Evolutionary conservation across 2,888 invertebrate species (phyloP).

Genomic region (Leucoptera coffeella): DNA sequence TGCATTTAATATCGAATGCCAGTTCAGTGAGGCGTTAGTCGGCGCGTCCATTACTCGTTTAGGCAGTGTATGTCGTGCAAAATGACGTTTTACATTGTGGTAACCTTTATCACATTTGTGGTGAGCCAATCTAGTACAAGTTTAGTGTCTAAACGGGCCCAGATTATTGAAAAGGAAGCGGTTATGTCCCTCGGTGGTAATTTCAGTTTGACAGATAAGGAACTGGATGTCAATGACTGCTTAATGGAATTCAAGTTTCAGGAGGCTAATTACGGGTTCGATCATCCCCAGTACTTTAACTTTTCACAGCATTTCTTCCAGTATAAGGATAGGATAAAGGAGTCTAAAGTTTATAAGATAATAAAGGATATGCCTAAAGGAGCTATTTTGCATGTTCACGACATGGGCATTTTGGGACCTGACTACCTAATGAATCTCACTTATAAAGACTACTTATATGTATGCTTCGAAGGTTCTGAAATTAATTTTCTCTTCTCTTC

Average conservation of each 20-base stretch:
- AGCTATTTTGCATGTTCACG: constrained; percentile 63
- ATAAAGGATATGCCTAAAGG: constrained; percentile 71
- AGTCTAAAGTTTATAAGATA: constrained; percentile 60
- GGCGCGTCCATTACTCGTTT: no score
- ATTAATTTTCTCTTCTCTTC: constrained; percentile 19
- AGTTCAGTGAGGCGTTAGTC: no score
- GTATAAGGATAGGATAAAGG: constrained; percentile 49
- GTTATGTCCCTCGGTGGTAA: constrained; percentile 43
- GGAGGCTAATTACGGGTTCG: constrained; percentile 48
- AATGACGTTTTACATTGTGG: no score
- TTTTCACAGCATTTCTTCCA: constrained; percentile 62
- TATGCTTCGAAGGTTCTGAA: constrained; percentile 21
- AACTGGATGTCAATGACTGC: constrained; percentile 46
- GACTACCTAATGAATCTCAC: constrained; percentile 61
- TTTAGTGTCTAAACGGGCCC: constrained; percentile 20
- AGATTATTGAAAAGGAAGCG: constrained; percentile 41
- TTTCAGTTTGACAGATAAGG: constrained; percentile 33
- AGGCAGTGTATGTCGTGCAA: no score
- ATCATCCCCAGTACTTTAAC: constrained; percentile 52
- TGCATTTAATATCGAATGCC: no score
- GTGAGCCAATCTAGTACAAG: no score
- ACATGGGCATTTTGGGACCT: constrained; percentile 56
- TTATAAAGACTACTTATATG: constrained; percentile 54
- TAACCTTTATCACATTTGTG: no score
- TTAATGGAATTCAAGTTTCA: constrained; percentile 51